These are phyloP conservation scores for Neotoma lepida DNA, from an alignment of 2,113 vertebrate genomes.

Conservation along the genomic window DNA sequence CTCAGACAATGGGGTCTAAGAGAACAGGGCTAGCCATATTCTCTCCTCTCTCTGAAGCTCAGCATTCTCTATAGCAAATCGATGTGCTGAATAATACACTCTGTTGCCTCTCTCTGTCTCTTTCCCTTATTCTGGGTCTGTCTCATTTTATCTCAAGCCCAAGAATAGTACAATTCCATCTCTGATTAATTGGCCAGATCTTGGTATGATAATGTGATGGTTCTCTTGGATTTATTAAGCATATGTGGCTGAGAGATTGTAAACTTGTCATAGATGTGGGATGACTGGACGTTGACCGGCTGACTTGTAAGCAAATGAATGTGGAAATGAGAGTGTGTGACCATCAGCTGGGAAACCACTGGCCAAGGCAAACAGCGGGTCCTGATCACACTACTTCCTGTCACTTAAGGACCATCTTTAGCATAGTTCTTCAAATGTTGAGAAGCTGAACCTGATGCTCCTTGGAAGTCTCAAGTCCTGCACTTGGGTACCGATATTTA, in stretches of 20 bases:
- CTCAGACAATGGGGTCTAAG: too few species aligned
- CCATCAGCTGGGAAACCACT: background rate
- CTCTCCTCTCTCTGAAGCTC: background rate
- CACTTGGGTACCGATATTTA: conserved; percentile 14
- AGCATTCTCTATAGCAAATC: accelerated
- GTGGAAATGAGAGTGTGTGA: background rate
- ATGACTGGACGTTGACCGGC: background rate
- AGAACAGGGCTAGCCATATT: accelerated
- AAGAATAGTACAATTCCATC: background rate
- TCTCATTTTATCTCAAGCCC: background rate
- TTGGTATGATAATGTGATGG: background rate
- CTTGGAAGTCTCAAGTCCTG: conserved; percentile 1
- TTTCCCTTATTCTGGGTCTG: background rate
- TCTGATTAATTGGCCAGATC: background rate
- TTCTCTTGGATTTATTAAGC: background rate
- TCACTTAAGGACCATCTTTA: background rate
- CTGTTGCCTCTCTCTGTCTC: background rate
- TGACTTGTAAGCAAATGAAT: background rate
- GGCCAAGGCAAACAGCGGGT: background rate
- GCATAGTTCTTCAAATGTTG: background rate
- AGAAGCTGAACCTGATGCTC: conserved; percentile 38
- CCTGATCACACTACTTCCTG: background rate
- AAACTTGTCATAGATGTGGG: background rate
- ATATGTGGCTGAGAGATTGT: background rate
- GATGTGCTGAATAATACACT: background rate